Base-by-base conservation (phyloP, 2,888 invertebrate genomes). In the Cephus runcator region DNA sequence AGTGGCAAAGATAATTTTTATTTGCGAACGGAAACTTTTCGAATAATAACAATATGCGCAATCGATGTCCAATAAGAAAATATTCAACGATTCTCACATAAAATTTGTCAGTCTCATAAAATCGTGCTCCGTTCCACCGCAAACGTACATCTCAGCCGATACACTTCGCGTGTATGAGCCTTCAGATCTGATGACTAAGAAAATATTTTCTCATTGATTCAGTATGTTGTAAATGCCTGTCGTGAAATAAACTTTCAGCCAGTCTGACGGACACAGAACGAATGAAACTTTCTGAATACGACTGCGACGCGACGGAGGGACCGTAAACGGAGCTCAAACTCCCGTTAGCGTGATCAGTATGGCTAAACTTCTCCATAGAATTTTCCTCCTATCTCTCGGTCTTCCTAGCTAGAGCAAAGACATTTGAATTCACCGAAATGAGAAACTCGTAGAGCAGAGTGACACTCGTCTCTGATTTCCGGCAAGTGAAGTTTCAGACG, bases 231-330 rank as follows among this genome's bases (percentile, higher is more conserved):
- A 82, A 81, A 82, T 77, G 78, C 75, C 77, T 77, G 76, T 73
- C 77, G 71, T 40, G 83, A 83, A 85, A 85, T 84, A 82, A 85
- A 83, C 81, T 84, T 85, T 84, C 82, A 82, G 83, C 81, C 84
- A 80, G 83, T 85, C 82, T 80, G 75, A 73, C 73, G 73, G 76
- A 77, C 79, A 79, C 71, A 69, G 76, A 69, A 69, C 23, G 73
- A 35, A 34, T 23, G 30, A 76, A 34, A 81, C 81, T 83, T 83
- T 79, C 79, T 75, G 12, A 40, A 15, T 2, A 40, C 23, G 23
- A 40, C 12, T 77, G 69, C 30, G 34, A 76, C 77, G 79, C 76
- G 79, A 73, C 34, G 80, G 81, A 78, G 73, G 77, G 73, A 78
- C 76, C 79, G 23, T 2, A 6, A 0, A 6, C 34, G 73, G 76